These are phyloP conservation scores for Coelopa pilipes DNA, from an alignment of 2,888 invertebrate species.

Conservation along the genomic window DNA sequence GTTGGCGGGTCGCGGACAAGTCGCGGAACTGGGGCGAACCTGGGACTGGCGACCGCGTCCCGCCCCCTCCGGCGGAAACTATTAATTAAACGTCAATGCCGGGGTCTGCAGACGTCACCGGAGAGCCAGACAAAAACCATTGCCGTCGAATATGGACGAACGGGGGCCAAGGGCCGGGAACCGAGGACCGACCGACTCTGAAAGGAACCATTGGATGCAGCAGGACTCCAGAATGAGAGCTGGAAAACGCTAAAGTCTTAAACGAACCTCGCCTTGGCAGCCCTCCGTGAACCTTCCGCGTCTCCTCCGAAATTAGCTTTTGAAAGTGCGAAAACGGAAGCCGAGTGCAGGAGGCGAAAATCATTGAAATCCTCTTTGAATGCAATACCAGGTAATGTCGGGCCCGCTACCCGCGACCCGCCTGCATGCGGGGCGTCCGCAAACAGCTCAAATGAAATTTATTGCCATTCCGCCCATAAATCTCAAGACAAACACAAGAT, in stretches of 20 bases:
- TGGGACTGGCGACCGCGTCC: constrained; percentile 32
- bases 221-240: too few species aligned
- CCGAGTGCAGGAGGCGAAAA: background rate
- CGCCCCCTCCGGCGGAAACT: constrained; percentile 37
- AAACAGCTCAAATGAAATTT: constrained; percentile 37
- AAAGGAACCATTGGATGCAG: background rate
- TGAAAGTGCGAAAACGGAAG: background rate
- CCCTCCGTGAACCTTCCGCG: background rate
- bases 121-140: background rate
- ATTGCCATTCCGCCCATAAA: constrained; percentile 32
- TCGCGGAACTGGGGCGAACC: constrained; percentile 45
- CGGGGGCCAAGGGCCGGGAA: too few species aligned
- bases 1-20: background rate
- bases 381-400: background rate
- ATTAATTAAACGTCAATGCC: constrained; percentile 32
- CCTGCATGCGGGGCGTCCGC: background rate
- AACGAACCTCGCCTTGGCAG: background rate
- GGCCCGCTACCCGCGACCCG: too few species aligned
- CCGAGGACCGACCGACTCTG: too few species aligned
- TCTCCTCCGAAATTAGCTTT: background rate
- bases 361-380: constrained; percentile 13
- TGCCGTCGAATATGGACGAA: too few species aligned
- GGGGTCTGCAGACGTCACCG: background rate
- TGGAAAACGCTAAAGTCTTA: background rate
- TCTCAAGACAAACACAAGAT: constrained; percentile 34